Evolutionary conservation across 2,113 vertebrate species (phyloP).

Genomic region (Aegotheles bennettii): DNA sequence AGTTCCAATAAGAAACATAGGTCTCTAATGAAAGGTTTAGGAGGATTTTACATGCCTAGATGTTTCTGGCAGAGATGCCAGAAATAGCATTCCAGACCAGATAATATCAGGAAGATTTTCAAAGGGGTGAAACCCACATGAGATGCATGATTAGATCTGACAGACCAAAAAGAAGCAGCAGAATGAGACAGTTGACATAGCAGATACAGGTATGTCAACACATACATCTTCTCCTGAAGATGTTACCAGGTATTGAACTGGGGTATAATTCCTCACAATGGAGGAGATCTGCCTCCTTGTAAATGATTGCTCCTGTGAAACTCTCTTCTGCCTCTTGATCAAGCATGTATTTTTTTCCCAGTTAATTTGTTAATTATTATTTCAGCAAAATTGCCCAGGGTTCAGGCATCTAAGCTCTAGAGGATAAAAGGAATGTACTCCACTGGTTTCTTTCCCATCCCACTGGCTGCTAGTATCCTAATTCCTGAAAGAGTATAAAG

Average conservation of each 20-base stretch:
- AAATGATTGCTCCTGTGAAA: accelerated
- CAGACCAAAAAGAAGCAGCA: background rate
- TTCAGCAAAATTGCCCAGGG: background rate
- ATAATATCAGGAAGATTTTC: background rate
- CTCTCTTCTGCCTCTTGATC: background rate
- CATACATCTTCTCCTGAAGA: background rate
- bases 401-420: background rate
- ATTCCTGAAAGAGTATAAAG: background rate
- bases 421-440: background rate
- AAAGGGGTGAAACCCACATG: background rate
- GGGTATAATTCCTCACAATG: background rate
- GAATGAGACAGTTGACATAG: background rate
- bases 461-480: background rate
- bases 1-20: background rate
- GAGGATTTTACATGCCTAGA: background rate
- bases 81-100: background rate
- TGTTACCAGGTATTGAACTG: background rate
- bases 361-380: background rate
- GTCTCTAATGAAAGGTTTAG: background rate
- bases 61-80: background rate
- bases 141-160: background rate
- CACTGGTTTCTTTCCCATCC: background rate
- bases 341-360: background rate
- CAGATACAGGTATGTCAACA: background rate
- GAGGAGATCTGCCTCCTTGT: background rate